Evolutionary conservation across 2,888 invertebrate genomes (phyloP).

Genomic region (Diplolepis rosae): DNA sequence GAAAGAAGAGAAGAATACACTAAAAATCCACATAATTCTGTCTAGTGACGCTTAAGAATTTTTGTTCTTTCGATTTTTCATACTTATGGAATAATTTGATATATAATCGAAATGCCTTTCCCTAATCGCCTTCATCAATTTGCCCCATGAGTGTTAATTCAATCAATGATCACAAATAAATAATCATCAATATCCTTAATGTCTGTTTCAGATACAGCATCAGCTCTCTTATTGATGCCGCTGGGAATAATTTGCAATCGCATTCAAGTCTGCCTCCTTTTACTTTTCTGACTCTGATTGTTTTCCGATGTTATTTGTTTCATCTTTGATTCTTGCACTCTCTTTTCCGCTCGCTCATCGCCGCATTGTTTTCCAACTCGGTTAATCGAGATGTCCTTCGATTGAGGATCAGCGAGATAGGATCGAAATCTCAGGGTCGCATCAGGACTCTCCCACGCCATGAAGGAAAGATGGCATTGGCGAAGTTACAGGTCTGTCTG

Average conservation of each 20-base stretch:
- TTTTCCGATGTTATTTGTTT: conserved; percentile 31
- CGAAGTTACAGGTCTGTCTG: conserved; percentile 46
- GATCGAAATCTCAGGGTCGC: conserved; percentile 67
- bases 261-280: conserved; percentile 40
- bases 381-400: conserved; percentile 71
- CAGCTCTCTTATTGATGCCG: conserved; percentile 59
- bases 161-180: conserved; percentile 14
- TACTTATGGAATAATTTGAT: not conserved
- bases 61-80: not conserved
- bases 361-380: conserved; percentile 67
- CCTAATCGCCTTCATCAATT: not conserved
- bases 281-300: not conserved
- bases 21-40: not conserved
- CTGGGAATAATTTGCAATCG: conserved; percentile 58
- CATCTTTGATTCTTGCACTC: conserved; percentile 37
- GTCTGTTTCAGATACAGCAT: conserved; percentile 50
- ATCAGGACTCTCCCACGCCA: conserved; percentile 51
- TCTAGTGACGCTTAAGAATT: not conserved
- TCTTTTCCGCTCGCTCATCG: conserved; percentile 40
- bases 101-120: not conserved
- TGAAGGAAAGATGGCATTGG: conserved; percentile 29
- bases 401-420: conserved; percentile 65
- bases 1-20: not conserved
- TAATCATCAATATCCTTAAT: conserved; percentile 13
- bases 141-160: not conserved